Evolutionary conservation across 2,888 invertebrate genomes (phyloP).

Genomic region (Capitulum mitella): DNA sequence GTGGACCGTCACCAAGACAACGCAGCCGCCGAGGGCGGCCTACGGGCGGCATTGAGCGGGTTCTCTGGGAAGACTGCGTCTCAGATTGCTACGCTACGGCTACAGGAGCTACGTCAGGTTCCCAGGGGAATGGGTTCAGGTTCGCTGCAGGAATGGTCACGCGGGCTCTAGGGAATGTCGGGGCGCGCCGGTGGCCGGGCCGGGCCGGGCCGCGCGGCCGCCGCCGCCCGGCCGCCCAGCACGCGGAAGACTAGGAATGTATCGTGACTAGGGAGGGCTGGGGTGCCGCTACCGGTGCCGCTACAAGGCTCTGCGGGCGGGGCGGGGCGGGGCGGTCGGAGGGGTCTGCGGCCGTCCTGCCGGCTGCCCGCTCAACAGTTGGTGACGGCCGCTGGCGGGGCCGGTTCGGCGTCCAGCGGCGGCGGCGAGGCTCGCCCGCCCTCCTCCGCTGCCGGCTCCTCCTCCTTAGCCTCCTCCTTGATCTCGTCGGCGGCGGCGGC

Average conservation of each 20-base stretch:
- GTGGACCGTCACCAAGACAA: neutral
- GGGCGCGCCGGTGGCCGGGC: no score
- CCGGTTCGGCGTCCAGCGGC: neutral
- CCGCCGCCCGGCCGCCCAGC: neutral
- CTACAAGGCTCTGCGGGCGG: neutral
- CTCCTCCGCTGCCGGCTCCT: neutral
- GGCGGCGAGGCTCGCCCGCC: neutral
- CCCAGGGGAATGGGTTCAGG: neutral
- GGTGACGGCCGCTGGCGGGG: neutral
- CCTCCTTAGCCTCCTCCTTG: neutral
- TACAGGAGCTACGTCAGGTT: neutral
- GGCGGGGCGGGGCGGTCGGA: neutral
- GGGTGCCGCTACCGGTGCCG: neutral
- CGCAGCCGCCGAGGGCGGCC: neutral
- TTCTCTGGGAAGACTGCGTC: neutral
- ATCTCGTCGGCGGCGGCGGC: neutral
- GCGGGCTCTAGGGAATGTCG: constrained; percentile 1
- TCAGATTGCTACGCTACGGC: neutral
- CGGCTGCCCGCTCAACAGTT: neutral
- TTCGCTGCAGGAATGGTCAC: constrained; percentile 1
- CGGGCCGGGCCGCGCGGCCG: no score
- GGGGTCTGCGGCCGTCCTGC: no score
- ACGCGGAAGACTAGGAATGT: constrained; percentile 20
- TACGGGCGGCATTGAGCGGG: neutral
- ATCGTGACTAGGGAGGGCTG: constrained; percentile 15